Conservation (phyloP, 2,888 invertebrate species). For the Dusona sp. region DNA sequence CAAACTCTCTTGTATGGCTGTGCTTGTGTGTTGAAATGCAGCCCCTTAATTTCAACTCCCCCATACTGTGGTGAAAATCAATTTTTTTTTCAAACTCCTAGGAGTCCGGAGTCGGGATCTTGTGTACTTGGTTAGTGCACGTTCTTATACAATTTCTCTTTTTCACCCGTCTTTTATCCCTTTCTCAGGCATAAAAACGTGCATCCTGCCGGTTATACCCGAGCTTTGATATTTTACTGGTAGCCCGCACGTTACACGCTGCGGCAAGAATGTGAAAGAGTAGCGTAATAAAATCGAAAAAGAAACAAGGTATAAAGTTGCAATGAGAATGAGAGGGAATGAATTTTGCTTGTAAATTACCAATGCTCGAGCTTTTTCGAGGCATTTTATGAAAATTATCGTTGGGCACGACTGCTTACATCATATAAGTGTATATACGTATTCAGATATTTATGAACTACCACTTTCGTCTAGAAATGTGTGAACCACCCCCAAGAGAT, state of each 20-base stretch:
- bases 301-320: not conserved
- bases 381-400: slow-evolving; percentile 44
- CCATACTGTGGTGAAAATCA: slow-evolving; percentile 28
- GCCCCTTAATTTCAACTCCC: slow-evolving; percentile 55
- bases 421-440: slow-evolving; percentile 8
- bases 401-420: slow-evolving; percentile 25
- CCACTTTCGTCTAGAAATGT: slow-evolving; percentile 13
- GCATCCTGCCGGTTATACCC: slow-evolving; percentile 28
- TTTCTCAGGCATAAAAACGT: slow-evolving; percentile 11
- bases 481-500: slow-evolving; percentile 27
- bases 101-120: slow-evolving; percentile 14
- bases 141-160: slow-evolving; percentile 13
- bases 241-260: slow-evolving; percentile 18
- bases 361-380: slow-evolving; percentile 24
- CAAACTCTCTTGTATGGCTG: slow-evolving; percentile 48
- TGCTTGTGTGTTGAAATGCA: not conserved
- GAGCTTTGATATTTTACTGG: slow-evolving; percentile 44
- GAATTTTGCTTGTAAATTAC: slow-evolving; percentile 59
- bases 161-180: not conserved
- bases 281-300: not conserved
- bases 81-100: slow-evolving; percentile 32
- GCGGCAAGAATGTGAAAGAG: slow-evolving; percentile 15
- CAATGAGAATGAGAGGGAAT: slow-evolving; percentile 35
- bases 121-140: slow-evolving; percentile 27
- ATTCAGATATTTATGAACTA: slow-evolving; percentile 5